A percentile compares a stretch with the other conserved stretches of the same genome.
phyloP scores from a whole-genome alignment of 2,888 invertebrate species.

The Anticlea derivata region DNA sequence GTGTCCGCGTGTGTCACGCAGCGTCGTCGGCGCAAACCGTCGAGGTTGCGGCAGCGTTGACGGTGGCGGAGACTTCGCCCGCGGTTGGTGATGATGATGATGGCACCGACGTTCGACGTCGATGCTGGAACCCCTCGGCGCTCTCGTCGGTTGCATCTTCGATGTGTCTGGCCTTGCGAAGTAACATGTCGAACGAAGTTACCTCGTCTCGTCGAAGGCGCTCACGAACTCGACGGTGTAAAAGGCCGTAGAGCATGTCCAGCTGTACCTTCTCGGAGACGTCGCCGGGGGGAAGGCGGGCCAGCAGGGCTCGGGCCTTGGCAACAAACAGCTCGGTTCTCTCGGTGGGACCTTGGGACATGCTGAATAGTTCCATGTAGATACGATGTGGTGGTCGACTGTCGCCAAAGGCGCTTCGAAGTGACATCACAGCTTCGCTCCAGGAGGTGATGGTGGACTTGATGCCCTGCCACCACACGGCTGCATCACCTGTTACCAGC shows the following conservation, averaged over 20 bases:
- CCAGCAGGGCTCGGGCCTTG: slow-evolving; percentile 1
- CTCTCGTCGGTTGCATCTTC: not conserved
- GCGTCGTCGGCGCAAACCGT: not conserved
- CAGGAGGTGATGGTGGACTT: slow-evolving; percentile 6
- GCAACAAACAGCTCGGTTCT: slow-evolving; percentile 6
- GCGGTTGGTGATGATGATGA: too few species aligned
- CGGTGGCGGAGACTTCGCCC: not conserved
- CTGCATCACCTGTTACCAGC: slow-evolving; percentile 32
- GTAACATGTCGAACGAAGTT: not conserved
- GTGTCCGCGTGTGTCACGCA: not conserved
- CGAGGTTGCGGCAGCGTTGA: not conserved
- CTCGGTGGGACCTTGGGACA: not conserved
- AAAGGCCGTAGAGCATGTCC: slow-evolving; percentile 13
- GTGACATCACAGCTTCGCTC: not conserved
- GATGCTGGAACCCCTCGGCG: not conserved
- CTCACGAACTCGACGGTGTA: slow-evolving; percentile 4
- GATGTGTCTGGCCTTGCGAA: not conserved
- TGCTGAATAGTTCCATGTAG: not conserved
- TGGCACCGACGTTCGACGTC: too few species aligned
- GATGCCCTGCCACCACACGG: slow-evolving; percentile 27
- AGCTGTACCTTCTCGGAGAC: slow-evolving; percentile 5
- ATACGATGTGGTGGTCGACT: slow-evolving; percentile 9
- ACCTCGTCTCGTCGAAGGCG: not conserved
- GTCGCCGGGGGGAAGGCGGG: not conserved
- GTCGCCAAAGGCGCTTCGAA: slow-evolving; percentile 11